Evolutionary conservation across 2,797 vertebrate genomes (phyloP), one percentile per base, ranked within the genome.

Genomic region (Sebastes goodei): DNA sequence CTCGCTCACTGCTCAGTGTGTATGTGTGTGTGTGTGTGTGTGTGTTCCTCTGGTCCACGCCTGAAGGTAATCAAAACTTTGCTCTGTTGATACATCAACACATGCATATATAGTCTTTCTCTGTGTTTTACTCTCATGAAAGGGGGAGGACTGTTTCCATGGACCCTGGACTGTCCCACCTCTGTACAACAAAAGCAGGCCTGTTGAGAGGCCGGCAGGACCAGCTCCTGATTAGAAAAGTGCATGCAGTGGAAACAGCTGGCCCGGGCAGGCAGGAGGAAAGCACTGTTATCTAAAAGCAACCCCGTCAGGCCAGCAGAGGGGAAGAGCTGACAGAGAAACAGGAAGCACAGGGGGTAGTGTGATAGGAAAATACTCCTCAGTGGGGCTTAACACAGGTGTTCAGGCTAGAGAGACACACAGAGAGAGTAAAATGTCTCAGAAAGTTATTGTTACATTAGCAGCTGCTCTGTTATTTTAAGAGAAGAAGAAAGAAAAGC

Each of bases 161-260:
- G 71, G 80, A 80, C 56, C 49, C 55, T 71, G 78, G 86, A 56
- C 76, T 32, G 80, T 77, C 81, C 86, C 85, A 83, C 83, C 86
- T 74, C 71, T 68, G 76, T 32, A 56, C 84, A 89, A 90, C 86
- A 93, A 93, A 90, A 85, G 53, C 74, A 60, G 79, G 78, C 86
- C 82, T 89, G 84, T 81, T 83, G 71, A 76, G 80, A 88, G 62
- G 78, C 71, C 55, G 80, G 77, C 81, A 69, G 74, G 71, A 60
- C 76, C 85, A 33, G 83, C 86, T 92, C 84, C 84, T 90, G 89
- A 93, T 93, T 92, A 88, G 84, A 92, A 90, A 92, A 84, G 76
- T 85, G 63, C 70, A 61, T 73, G 86, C 78, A 78, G 90, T 94
- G 93, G 93, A 94, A 95, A 92, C 91, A 94, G 92, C 93, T 95